Evolutionary conservation across 2,113 vertebrate species (phyloP), one percentile per base, ranked within the genome.

Genomic region (Agapornis roseicollis): DNA sequence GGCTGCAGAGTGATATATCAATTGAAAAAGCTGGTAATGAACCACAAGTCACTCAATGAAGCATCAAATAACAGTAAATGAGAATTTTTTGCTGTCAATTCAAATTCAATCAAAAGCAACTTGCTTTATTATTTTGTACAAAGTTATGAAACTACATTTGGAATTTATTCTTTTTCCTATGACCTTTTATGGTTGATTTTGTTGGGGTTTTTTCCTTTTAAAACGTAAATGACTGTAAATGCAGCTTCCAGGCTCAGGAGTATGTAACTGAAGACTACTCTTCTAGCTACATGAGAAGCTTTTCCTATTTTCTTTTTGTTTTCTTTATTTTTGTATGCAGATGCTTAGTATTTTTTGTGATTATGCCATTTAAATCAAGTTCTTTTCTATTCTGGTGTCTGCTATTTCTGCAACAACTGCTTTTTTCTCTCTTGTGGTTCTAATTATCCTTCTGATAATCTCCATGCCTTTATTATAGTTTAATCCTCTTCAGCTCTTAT

Each of bases 21-120:
- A 72, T 79, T 84, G 94, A 79, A 50, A 94, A 93, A 89, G n/a
- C 80, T 94, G 49, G 50, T 95, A 96, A 91, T 0, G 6, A 96
- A 92, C 71, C n/a, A 72, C 78, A 80, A 85, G 93, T 88, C 92
- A 93, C 68, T 94, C 93, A 97, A 89, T 92, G 89, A 94, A 91
- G 55, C 93, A 80, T 88, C 95, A 96, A 94, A 86, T 92, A 92
- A 92, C 1, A 46, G 76, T 90, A 96, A 93, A 96, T 74, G 76
- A 94, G 79, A 81, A 39, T 50, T 94, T 94, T 93, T 93, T 83
- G n/a, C 87, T 89, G 92, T 91, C 94, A 94, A 83, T 97, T 96
- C 89, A 93, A 93, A 96, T 95, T 96, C 72, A 94, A 60, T 90
- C 90, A 85, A 77, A 92, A 77, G 17, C 55, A 90, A 20, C 44